phyloP scores from a whole-genome alignment of 2,797 vertebrate species.

The Pseudochirops corinnae region DNA sequence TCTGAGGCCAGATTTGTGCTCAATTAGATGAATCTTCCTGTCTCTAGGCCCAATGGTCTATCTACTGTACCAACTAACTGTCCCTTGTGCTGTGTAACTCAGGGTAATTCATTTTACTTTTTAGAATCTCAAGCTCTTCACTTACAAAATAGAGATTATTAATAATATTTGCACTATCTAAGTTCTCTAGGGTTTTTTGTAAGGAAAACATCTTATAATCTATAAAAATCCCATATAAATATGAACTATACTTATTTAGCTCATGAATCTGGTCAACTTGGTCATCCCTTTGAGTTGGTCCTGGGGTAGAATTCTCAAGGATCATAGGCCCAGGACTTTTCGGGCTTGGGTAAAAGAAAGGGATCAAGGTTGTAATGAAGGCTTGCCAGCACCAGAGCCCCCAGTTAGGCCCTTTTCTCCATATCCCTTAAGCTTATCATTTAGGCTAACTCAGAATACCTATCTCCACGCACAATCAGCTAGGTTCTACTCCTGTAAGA shows the following conservation, averaged over 20 bases:
- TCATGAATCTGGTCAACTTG: background rate
- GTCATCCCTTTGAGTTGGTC: fast-evolving
- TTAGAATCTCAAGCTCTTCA: background rate
- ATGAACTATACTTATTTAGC: background rate
- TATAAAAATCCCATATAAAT: background rate
- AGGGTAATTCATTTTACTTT: background rate
- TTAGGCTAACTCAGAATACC: background rate
- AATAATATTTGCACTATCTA: background rate
- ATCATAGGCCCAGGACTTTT: background rate
- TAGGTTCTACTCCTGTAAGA: background rate
- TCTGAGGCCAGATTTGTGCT: background rate
- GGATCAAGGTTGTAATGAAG: background rate
- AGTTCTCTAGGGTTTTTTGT: background rate
- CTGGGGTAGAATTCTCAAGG: background rate
- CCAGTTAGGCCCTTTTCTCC: fast-evolving
- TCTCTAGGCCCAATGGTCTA: background rate
- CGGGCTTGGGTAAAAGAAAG: background rate
- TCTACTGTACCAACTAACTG: background rate
- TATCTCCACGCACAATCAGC: background rate
- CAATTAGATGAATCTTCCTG: background rate
- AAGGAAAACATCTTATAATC: background rate
- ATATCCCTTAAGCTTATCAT: fast-evolving
- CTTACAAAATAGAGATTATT: background rate
- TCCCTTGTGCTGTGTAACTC: background rate
- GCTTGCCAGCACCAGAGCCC: background rate